Evolutionary conservation across 2,888 invertebrate genomes (phyloP), one percentile per base, ranked within the genome.

Genomic region (Meteorus cinctellus): DNA sequence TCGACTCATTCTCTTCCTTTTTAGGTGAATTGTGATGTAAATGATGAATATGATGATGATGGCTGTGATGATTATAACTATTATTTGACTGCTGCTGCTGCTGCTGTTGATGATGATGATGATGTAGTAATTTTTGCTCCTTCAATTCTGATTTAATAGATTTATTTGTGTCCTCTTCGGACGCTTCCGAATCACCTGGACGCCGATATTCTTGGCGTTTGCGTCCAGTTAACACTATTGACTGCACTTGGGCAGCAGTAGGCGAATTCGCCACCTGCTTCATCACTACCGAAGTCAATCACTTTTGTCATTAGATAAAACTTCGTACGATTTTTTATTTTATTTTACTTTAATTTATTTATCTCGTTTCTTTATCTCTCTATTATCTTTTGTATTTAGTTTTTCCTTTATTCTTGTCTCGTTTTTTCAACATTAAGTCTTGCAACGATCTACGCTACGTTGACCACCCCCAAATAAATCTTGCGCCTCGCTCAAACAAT

Each of bases 1-100:
- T 89, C 84, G 75, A 73, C 69, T 87, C 85, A 77, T 86, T 81
- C 63, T 79, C 81, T 3, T 80, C 78, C 59, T 70, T 80, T 73
- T 80, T 81, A 10, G 75, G 55, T 78, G 77, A 67, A 73, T 68
- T 59, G 79, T 71, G 65, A 70, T 80, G 63, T 66, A 74, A 75
- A 83, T 55, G 55, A 8, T 55, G 55, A 55, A 55, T 55, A 19
- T 55, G 19, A 67, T 31, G 55, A 55, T 55, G 55, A 55, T 55
- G 19, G n/a, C n/a, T 55, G 55, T 55, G 55, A 55, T 5, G 55
- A 55, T 55, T 55, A 8, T 55, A n/a, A 55, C n/a, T 16, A n/a
- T 48, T 2, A 4, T n/a, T 55, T 1, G 24, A 81, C 80, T 83
- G 81, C 77, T 81, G 78, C 65, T 74, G 70, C 66, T 79, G 79